Evolutionary conservation across 1,140 invertebrate species (phyloP).

Genomic region (Lasioglossum albipes): DNA sequence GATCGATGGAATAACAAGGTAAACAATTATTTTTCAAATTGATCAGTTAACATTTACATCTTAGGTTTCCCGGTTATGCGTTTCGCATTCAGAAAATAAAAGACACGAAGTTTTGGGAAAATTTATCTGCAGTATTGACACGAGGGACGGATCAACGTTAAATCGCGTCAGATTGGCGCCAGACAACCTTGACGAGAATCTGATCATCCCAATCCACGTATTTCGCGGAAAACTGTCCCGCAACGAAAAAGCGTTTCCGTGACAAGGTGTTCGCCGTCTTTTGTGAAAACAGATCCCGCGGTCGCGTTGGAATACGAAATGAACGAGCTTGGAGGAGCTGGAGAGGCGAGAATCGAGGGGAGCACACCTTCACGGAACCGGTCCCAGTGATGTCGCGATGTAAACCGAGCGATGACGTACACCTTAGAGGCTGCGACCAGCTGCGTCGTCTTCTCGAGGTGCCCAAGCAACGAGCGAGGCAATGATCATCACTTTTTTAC

Average conservation of each 20-base stretch:
- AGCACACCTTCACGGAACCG: conserved; percentile 50
- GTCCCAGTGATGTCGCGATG: conserved; percentile 57
- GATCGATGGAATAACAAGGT: too few relatives aligned
- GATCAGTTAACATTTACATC: too few relatives aligned
- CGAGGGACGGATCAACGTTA: too few relatives aligned
- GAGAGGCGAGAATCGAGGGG: background rate
- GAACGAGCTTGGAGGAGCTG: background rate
- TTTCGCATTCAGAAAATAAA: too few relatives aligned
- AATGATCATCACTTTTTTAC: background rate
- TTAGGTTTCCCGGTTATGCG: too few relatives aligned
- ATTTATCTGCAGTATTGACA: too few relatives aligned
- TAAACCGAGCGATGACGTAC: conserved; percentile 69
- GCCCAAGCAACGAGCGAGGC: background rate
- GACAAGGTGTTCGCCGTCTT: conserved; percentile 1
- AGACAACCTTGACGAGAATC: too few relatives aligned
- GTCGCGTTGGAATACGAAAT: background rate
- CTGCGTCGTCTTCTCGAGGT: conserved; percentile 24
- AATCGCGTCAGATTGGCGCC: too few relatives aligned
- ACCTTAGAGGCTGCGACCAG: conserved; percentile 25
- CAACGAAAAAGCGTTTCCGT: too few relatives aligned
- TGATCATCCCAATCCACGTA: background rate
- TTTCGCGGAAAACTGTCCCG: background rate
- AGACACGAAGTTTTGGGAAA: too few relatives aligned
- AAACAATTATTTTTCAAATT: too few relatives aligned
- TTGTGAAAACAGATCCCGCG: conserved; percentile 12